Evolutionary conservation across 1,140 invertebrate species (phyloP), one percentile per base, ranked within the genome.

Genomic region (Drosophila ogumai): DNA sequence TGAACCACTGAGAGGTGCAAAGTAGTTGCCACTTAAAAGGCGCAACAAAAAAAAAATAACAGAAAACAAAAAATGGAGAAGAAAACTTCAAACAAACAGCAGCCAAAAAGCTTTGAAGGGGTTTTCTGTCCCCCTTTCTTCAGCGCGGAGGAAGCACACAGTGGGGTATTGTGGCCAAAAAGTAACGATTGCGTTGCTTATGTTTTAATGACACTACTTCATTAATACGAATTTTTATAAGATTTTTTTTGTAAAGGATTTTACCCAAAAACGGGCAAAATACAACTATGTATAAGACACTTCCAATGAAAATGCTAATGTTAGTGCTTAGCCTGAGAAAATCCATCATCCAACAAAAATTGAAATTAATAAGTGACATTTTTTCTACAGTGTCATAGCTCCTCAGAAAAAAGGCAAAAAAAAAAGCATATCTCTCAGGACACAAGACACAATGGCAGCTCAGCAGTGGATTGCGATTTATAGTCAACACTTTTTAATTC

Each of bases 11-110:
- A 72, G 72, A 75, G 73, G 73, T 76, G 73, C 71, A 76, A 76
- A 75, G 74, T 75, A 76, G 74, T 75, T 76, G 74, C 74, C 74
- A 76, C 72, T 75, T 76, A 75, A 76, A 75, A 66, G 61, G 72
- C 50, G 61, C 34, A 54, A 64, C 44, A 44, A 46, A 38, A 40
- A 36, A 54, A n/a, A 38, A 63, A 31, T n/a, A n/a, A 1, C 0
- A 49, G 59, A 38, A 71, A 68, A 73, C 5, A 13, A 57, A 43
- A 57, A 44, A 36, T 46, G 13, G 34, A 34, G 34, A 55, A 52
- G 50, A 71, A 55, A 74, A 74, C 73, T 76, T 76, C 72, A 76
- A 76, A 76, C 74, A 76, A 75, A 76, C 71, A 75, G 74, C 73
- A 76, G 74, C 72, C 74, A 76, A 76, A 76, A 76, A 76, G 72